Conservation (phyloP, 2,797 vertebrate species). For the Lepilemur ruficaudatus region DNA sequence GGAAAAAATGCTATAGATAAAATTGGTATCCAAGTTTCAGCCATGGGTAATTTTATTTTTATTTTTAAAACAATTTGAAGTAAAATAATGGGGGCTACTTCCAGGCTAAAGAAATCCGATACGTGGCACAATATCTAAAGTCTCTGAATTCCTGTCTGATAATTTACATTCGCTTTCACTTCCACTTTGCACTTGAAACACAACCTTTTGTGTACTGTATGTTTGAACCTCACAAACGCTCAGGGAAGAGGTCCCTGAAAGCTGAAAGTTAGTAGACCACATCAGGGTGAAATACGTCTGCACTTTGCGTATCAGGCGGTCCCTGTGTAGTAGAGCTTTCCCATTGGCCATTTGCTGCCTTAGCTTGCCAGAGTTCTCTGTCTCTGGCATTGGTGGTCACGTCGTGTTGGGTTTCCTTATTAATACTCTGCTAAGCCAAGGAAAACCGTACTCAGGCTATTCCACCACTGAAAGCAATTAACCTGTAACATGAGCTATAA, state of each 20-base stretch:
- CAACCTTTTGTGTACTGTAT: background rate
- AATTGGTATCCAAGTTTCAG: background rate
- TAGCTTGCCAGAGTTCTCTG: conserved; percentile 12
- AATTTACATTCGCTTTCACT: background rate
- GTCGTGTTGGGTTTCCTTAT: conserved; percentile 56
- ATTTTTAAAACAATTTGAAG: background rate
- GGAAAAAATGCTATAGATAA: conserved; percentile 37
- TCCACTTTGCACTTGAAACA: background rate
- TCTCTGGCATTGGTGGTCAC: conserved; percentile 41
- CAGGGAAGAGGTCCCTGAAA: background rate
- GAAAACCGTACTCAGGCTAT: conserved; percentile 65
- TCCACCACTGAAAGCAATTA: conserved; percentile 76
- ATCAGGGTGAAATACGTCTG: background rate
- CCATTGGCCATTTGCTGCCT: background rate
- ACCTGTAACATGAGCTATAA: conserved; percentile 76
- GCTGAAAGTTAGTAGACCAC: background rate
- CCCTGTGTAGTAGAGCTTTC: background rate
- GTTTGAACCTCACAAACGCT: background rate
- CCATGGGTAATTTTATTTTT: conserved; percentile 17
- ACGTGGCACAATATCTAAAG: background rate
- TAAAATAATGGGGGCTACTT: conserved; percentile 4
- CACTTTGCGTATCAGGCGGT: background rate
- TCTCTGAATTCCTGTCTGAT: background rate
- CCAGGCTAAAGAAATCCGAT: background rate
- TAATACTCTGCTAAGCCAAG: conserved; percentile 71